Base-by-base conservation (phyloP, 1,140 invertebrate genomes). In the Condylostylus longicornis region DNA sequence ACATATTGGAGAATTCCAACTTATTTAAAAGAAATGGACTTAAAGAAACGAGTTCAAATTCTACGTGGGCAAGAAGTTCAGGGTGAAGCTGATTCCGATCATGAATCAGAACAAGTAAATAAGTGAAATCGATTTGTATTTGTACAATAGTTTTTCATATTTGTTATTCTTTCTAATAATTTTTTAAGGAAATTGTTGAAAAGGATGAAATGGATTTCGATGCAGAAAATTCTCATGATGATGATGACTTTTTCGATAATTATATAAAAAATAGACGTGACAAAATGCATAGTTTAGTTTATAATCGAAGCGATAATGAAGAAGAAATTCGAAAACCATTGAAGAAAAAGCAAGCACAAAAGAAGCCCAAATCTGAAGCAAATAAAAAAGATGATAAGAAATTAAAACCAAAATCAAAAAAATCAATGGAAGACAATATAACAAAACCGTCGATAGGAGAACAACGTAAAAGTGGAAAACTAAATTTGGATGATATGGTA, bases 1-100 rank as follows among this genome's bases (percentile, higher is more conserved):
- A 54, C 45, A 43, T 73, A 73, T 50, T 75, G 73, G 73, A 63
- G 72, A 33, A 70, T 75, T 41, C 70, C 72, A 3, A 53, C 52
- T 13, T 53, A 63, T 46, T 52, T 73, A 20, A 57, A 53, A 27
- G 40, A 50, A 2, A 42, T 51, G 5, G 65, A 63, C 17, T 61
- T 75, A 15, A 62, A 61, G 42, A 13, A 54, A 5, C 42, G 57
- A 4, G 51, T 48, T 2, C 42, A 48, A 42, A 51, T 61, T 18
- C 25, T 61, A 4, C 41, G 35, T 2, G 57, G 55, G 4, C 61
- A 54, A 18, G 49, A 65, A 18, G 59, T 63, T 4, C 38, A 69
- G 10, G 53, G 56, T 33, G 65, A 66, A 18, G 40, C 32, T 9
- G 12, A 43, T 41, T 13, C 38, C 15, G 37, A 43, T 31, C 45